Base-by-base conservation (phyloP, 2,888 invertebrate species). In the Hypselothyrea guttata region DNA sequence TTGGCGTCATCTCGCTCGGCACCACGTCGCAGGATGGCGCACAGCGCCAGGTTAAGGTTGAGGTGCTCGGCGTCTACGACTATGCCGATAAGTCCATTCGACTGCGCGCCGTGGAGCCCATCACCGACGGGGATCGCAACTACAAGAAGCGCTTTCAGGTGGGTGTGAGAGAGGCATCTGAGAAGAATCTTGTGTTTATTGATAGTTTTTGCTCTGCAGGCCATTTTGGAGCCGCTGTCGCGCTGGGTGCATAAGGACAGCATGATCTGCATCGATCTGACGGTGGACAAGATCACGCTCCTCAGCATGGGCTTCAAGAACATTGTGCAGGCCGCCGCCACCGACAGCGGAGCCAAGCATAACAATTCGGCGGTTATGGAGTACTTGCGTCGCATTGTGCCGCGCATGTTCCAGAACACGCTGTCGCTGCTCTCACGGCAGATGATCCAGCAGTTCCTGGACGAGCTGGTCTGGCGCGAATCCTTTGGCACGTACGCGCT, bases 351-450 rank as follows among this genome's bases (percentile, higher is more conserved):
- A 40, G 91, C 91, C 15, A 91, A 92, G 70, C 92, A 93, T 67
- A 93, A 93, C 46, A 95, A 95, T 78, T 92, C 93, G 0, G 93
- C 94, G 51, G 94, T 97, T 5, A 97, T 97, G 97, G 96, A 96
- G 84, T 97, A 97, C 86, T 89, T 97, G 66, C 91, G 96, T 27
- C 92, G 95, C 65, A 95, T 96, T 49, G 96, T 97, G 1, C 97
- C 97, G 0, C 92, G 96, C 81, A 96, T 97, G 96, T 97, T 97
- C 90, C 95, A 96, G 91, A 96, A 96, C 74, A 96, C 96, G 0
- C 89, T 97, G 5, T 95, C 96, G 7, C 88, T 96, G 67, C 90
- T 97, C 0, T 96, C 95, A 1, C 91, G 95, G 41, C 95, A 95
- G 89, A 95, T 96, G 87, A 96, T 97, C 79, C 97, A 97, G 88